Percentiles rank a stretch among this genome's conserved stretches.
Evolutionary conservation across 1,140 invertebrate species (phyloP).

Genomic region (Drosophila ficusphila): DNA sequence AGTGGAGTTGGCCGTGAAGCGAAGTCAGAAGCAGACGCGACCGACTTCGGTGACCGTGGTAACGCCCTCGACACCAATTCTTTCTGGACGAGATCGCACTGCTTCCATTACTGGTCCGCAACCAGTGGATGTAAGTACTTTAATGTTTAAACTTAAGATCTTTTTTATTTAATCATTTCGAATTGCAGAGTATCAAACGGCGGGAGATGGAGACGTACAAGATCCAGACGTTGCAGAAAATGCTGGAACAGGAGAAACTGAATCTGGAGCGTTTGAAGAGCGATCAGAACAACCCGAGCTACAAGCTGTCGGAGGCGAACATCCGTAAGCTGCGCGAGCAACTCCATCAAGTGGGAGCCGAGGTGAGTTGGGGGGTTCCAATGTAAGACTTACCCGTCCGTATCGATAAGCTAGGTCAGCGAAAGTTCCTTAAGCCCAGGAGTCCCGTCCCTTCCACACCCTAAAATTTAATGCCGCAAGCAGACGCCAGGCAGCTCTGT

Average conservation of each 20-base stretch:
- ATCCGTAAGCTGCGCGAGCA: constrained; percentile 82
- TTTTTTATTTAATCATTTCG: neutral
- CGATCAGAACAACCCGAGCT: constrained; percentile 77
- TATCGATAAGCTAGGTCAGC: constrained; percentile 13
- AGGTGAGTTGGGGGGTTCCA: constrained; percentile 59
- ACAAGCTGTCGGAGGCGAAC: constrained; percentile 80
- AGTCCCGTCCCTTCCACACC: constrained; percentile 1
- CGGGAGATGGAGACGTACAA: constrained; percentile 90
- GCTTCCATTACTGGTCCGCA: constrained; percentile 92
- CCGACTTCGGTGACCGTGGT: constrained; percentile 77
- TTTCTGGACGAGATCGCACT: constrained; percentile 79
- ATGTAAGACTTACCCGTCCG: neutral
- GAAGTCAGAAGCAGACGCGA: constrained; percentile 75
- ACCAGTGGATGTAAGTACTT: constrained; percentile 91
- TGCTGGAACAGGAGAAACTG: constrained; percentile 92
- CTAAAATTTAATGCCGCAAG: constrained; percentile 3
- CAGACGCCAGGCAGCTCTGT: constrained; percentile 18
- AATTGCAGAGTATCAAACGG: constrained; percentile 89
- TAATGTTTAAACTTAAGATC: neutral
- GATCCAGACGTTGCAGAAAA: constrained; percentile 90
- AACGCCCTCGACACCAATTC: constrained; percentile 69
- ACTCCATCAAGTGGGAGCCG: constrained; percentile 77
- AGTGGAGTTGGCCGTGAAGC: constrained; percentile 80
- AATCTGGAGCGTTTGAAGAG: constrained; percentile 89
- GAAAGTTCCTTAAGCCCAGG: constrained; percentile 4